These are phyloP conservation scores for Anthopleura sola DNA, from an alignment of 64 coral and sea anemone genomes.

Conservation along the genomic window DNA sequence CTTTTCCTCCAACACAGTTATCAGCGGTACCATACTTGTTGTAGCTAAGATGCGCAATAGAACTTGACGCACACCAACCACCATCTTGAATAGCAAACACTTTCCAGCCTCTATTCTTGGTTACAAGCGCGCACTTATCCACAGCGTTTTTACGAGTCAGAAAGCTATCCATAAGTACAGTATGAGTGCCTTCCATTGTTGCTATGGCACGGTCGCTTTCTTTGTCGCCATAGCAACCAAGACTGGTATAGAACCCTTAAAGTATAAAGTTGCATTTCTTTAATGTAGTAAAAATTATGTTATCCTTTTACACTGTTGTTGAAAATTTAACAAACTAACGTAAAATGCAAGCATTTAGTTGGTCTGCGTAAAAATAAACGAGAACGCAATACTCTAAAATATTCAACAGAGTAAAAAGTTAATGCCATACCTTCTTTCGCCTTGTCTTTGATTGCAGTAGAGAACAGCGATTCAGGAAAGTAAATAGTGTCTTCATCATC, in stretches of 20 bases:
- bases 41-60: slow-evolving; percentile 71
- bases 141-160: slow-evolving; percentile 67
- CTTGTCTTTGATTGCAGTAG: background rate
- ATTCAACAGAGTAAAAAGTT: no score
- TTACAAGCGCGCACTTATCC: slow-evolving; percentile 72
- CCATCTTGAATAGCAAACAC: slow-evolving; percentile 91
- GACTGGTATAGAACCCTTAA: slow-evolving; percentile 79
- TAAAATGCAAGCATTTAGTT: no score
- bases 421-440: background rate
- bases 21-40: slow-evolving; percentile 72
- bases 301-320: no score
- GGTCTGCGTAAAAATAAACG: no score
- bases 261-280: background rate
- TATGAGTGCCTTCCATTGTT: slow-evolving; percentile 79
- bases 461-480: slow-evolving; percentile 4
- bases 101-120: slow-evolving; percentile 72
- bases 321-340: no score
- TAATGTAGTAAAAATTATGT: background rate
- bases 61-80: slow-evolving; percentile 85
- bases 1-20: slow-evolving; percentile 86
- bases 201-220: slow-evolving; percentile 62
- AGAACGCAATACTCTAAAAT: no score
- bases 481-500: slow-evolving; percentile 2
- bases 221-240: slow-evolving; percentile 79
- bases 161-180: slow-evolving; percentile 63